phyloP scores from a whole-genome alignment of 2,888 invertebrate genomes.

The Meteorus cinctellus region DNA sequence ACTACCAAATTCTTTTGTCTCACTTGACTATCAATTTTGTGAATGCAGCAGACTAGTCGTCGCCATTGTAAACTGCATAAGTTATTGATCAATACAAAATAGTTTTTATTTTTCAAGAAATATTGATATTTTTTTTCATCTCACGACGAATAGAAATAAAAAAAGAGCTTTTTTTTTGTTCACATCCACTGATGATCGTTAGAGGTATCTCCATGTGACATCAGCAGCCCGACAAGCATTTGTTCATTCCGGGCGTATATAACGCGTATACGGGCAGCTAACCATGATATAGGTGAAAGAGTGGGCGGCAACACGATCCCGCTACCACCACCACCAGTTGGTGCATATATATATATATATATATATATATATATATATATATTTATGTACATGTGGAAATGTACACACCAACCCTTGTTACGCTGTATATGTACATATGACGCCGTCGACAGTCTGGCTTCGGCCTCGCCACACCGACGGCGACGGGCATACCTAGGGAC shows the following conservation, averaged over 20 bases:
- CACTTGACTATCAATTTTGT: conserved; percentile 15
- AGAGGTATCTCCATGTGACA: conserved; percentile 16
- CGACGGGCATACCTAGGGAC: conserved; percentile 23
- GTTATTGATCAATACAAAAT: background rate
- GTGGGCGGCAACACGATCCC: conserved; percentile 32
- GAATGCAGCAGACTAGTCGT: conserved; percentile 17
- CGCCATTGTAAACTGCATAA: background rate
- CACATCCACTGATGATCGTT: conserved; percentile 10
- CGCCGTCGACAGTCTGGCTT: conserved; percentile 30
- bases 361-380: conserved; percentile 22
- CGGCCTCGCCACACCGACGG: conserved; percentile 41
- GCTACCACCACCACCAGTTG: conserved; percentile 35
- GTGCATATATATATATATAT: conserved; percentile 21
- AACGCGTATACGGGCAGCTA: conserved; percentile 50
- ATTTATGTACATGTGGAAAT: background rate
- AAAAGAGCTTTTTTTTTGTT: background rate
- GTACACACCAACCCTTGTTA: conserved; percentile 15
- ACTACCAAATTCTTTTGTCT: conserved; percentile 2
- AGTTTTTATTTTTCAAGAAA: background rate
- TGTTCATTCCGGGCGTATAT: conserved; percentile 24
- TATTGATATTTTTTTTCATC: background rate
- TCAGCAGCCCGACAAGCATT: conserved; percentile 36
- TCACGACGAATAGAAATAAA: background rate
- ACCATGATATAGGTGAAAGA: conserved; percentile 42
- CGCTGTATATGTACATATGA: conserved; percentile 21